Base-by-base conservation (phyloP, 2,888 invertebrate species). In the Himalopsyche tibetana region DNA sequence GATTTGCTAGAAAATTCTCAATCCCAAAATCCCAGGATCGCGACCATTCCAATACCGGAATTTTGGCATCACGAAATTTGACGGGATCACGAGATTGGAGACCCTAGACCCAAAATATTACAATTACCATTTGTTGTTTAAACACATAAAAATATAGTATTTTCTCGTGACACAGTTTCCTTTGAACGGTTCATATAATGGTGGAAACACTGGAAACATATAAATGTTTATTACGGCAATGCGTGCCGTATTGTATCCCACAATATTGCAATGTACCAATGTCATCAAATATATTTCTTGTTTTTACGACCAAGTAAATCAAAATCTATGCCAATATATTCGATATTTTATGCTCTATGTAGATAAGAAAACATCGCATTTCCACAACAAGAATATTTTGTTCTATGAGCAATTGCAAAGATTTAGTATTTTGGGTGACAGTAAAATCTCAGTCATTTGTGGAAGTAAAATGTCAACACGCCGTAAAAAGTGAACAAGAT, bases 381-480 rank as follows among this genome's bases (percentile, higher is more conserved):
- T 11, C 36, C 74, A 19, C 74, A 74, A 63, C 19, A 19, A 63
- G 63, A 63, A 36, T 74, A 36, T 74, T 74, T 36, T 74, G 63
- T 74, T 36, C 74, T 38, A 36, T 74, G 36, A 74, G 74, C 36
- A 74, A 74, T 74, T 36, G 74, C 5, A 74, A 28, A 74, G 36
- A 74, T 74, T 36, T 74, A 36, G 74, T 82, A 82, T 82, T 63
- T 82, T 63, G 19, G 82, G 40, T 55, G 82, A 82, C 63, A 82
- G 81, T 81, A 55, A 81, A 55, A 81, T 51, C 81, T 51, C 51
- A 81, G 45, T 42, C 82, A 45, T 82, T 56, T 82, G 82, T 82
- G 55, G n/a, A 55, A 55, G 82, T 82, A 69, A 45, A 83, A 36
- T 19, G 80, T 45, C 19, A 82, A 82, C 63, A 82, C 63, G 74